Base-by-base conservation (phyloP, 2,888 invertebrate genomes). In the Apocheima hispidaria region DNA sequence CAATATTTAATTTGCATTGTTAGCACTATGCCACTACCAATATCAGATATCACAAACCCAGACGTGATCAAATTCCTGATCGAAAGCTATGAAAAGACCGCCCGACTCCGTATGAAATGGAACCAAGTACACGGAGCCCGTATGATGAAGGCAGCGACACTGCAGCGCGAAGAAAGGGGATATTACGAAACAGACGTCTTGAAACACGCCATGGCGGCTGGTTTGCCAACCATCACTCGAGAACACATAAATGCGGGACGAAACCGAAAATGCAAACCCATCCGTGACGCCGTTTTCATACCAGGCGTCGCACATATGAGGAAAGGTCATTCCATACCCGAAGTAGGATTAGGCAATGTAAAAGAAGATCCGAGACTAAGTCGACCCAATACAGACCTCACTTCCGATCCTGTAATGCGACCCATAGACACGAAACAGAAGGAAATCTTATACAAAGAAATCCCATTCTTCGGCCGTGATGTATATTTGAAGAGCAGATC, bases 41-140 rank as follows among this genome's bases (percentile, higher is more conserved):
- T 74, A 2, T 30, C 75, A 51, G 84, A 84, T 60, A 77, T 83
- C 38, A 82, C 72, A 7, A 81, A 81, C 30, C 83, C 84, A 0
- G 78, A 74, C 23, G 36, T 78, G 0, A 83, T 84, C 46, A 82
- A 79, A 51, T 84, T 84, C 59, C 76, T 84, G 9, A 43, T 78
- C 12, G 83, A 85, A 56, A 79, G 23, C 43, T 83, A 83, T 68
- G 83, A 84, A 3, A 85, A 79, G 62, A 80, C 80, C 44, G 67
- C 78, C 0, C 66, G 77, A 7, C 76, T 84, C 28, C 79, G 83
- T 2, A 73, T 83, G 75, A 78, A 74, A 79, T 85, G 84, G 84
- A 67, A 67, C 40, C 14, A 26, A 18, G 20, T 69, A 6, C 59
- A 82, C 51, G 65, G 58, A 21, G 72, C 77, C 0, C 76, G 77